These are phyloP conservation scores for Aphaenogaster rudis DNA, from an alignment of 1,140 invertebrate species.

Conservation along the genomic window DNA sequence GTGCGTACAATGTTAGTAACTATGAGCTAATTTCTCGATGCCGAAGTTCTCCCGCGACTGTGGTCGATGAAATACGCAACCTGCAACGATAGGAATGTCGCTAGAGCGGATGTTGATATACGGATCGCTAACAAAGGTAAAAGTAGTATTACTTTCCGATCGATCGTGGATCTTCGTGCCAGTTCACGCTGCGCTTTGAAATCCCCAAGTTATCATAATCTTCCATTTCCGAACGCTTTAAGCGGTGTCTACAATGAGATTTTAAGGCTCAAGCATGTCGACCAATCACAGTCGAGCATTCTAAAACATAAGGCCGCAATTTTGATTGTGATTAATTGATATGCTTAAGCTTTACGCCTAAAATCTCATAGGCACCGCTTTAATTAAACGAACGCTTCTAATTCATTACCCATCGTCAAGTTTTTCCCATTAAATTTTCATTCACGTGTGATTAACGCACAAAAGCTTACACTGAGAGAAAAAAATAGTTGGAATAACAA, in stretches of 20 bases:
- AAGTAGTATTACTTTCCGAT: slow-evolving; percentile 46
- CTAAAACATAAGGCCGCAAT: too few species aligned
- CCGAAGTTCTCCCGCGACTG: not conserved
- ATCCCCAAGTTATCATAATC: not conserved
- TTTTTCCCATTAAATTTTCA: too few species aligned
- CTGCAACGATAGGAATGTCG: not conserved
- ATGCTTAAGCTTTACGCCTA: too few species aligned
- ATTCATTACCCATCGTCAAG: too few species aligned
- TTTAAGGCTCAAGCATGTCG: too few species aligned
- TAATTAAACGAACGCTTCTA: not conserved
- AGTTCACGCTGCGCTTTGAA: not conserved
- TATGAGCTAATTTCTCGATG: not conserved
- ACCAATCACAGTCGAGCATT: too few species aligned
- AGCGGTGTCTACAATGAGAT: too few species aligned
- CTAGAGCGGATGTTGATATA: slow-evolving; percentile 15
- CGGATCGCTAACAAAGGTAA: slow-evolving; percentile 34
- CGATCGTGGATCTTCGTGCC: not conserved
- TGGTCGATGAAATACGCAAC: not conserved
- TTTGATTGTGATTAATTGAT: too few species aligned
- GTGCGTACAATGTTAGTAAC: not conserved
- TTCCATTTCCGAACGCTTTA: not conserved
- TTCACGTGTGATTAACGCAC: not conserved
- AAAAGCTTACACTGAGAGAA: not conserved
- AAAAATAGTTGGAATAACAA: too few species aligned
- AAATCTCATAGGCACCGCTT: not conserved